phyloP scores from a whole-genome alignment of 2,888 invertebrate genomes.

The Tinea trinotella region DNA sequence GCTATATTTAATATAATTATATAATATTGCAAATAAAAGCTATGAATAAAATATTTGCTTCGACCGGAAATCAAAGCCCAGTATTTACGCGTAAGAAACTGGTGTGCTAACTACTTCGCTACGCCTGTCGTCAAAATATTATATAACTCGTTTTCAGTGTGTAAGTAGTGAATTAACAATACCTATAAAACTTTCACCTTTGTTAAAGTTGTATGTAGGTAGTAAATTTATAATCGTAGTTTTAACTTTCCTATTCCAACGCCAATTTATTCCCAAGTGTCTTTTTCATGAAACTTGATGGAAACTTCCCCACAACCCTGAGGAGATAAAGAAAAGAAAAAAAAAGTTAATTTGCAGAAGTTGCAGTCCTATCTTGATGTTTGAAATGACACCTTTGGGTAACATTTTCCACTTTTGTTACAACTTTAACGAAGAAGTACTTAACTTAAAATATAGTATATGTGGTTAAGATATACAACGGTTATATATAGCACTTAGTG shows the following conservation, averaged over 20 bases:
- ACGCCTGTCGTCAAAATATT: too few species aligned
- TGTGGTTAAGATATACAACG: neutral
- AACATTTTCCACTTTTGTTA: constrained; percentile 10
- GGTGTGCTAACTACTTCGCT: too few species aligned
- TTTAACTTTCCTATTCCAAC: neutral
- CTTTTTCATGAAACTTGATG: neutral
- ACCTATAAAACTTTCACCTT: too few species aligned
- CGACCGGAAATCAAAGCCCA: too few species aligned
- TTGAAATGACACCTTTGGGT: constrained; percentile 15
- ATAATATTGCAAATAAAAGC: too few species aligned
- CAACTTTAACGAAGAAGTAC: neutral
- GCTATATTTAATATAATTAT: too few species aligned
- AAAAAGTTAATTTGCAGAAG: constrained; percentile 18
- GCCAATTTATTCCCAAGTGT: constrained; percentile 9
- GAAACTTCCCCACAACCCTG: constrained; percentile 2
- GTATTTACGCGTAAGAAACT: too few species aligned
- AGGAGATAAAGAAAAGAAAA: neutral
- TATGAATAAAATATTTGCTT: too few species aligned
- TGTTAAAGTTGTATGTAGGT: too few species aligned
- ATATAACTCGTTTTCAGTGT: too few species aligned
- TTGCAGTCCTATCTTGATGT: constrained; percentile 13
- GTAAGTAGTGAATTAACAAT: too few species aligned
- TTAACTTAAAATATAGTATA: neutral
- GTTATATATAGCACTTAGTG: too few species aligned
- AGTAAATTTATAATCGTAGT: neutral